A percentile compares a stretch with the other conserved stretches of the same genome.
Evolutionary conservation across 2,113 vertebrate genomes (phyloP).

Genomic region (Ochotona curzoniae): DNA sequence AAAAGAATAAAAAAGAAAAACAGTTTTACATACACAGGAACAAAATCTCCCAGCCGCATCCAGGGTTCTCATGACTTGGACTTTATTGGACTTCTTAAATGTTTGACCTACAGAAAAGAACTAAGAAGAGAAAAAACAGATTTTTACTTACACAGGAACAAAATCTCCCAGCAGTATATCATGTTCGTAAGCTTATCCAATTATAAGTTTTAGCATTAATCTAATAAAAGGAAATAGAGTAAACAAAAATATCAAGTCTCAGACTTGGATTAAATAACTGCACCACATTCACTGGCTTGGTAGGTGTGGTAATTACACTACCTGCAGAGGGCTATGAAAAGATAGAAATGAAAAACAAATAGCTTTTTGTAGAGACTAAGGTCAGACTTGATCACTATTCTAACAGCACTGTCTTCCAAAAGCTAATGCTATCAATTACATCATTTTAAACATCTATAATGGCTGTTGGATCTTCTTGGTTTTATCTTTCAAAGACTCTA

Average conservation of each 20-base stretch:
- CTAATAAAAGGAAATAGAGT: neutral
- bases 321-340: neutral
- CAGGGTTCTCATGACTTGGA: too few species aligned
- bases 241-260: neutral
- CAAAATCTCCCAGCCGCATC: too few species aligned
- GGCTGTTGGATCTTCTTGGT: neutral
- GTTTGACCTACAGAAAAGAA: too few species aligned
- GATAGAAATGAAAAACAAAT: neutral
- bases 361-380: neutral
- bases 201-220: neutral
- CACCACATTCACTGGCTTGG: neutral
- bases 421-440: neutral
- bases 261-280: neutral
- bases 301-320: neutral
- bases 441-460: neutral
- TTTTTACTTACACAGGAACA: too few species aligned
- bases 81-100: too few species aligned
- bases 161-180: neutral
- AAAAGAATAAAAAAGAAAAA: conserved; percentile 57
- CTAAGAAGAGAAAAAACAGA: too few species aligned
- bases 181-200: neutral
- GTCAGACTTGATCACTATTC: neutral
- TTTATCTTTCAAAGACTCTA: neutral
- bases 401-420: neutral
- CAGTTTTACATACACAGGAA: too few species aligned